Evolutionary conservation across 1,140 invertebrate species (phyloP), one percentile per base, ranked within the genome.

Genomic region (Drosophila navojoa): DNA sequence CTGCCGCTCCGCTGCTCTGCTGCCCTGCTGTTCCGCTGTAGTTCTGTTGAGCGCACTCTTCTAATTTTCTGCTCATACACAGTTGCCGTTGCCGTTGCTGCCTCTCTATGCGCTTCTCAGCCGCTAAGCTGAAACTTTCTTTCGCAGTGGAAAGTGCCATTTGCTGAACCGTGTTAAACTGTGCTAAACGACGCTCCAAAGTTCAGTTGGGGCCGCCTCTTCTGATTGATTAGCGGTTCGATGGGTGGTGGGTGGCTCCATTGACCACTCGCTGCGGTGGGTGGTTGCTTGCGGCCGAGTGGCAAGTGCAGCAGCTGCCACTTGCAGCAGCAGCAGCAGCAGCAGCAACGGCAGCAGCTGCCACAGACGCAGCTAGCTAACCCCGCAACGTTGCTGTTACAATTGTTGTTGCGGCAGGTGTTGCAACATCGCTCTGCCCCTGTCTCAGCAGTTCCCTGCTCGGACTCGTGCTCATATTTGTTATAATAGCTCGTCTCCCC

Each of bases 151-250:
- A 73, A 73, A 73, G 71, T 73, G 71, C 57, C 71, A 61, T 22
- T 61, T 69, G 66, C 71, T 73, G 71, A 61, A 73, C 55, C 71
- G 71, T 73, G 64, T 55, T 60, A 69, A 73, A 69, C 57, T 73
- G 71, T 73, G 71, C 55, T 73, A 69, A 73, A 61, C 52, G 64
- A 9, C 13, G 44, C 58, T 53, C 35, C 19, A 40, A 19, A 59
- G 57, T 59, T 47, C 25, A 35, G 66, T 45, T 54, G 57, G 45
- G 58, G 27, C 42, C 45, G 38, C 47, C 35, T 71, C 47, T 52
- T 29, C 47, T 63, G 66, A 73, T 73, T 52, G 71, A 73, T 73
- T 69, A 73, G 64, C 71, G 64, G 71, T 73, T 16, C 49, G 13
- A n/a, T 22, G 22, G 7, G 11, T 72, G 55, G 62, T 72, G 55